These are phyloP conservation scores for Poeciliopsis turrubarensis DNA, from an alignment of 2,113 vertebrate species.

Conservation along the genomic window DNA sequence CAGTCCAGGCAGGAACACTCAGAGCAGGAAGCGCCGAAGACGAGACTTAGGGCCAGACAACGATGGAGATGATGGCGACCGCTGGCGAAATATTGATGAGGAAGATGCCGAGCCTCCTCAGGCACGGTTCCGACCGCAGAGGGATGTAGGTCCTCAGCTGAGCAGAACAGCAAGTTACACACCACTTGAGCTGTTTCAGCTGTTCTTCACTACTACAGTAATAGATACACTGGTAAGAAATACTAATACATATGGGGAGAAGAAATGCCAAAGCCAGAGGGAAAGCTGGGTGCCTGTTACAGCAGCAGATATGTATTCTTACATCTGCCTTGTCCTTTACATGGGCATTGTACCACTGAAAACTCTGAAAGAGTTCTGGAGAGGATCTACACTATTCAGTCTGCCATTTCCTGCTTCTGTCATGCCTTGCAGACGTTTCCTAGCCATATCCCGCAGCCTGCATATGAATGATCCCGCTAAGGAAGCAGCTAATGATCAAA, in stretches of 20 bases:
- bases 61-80: constrained; percentile 19
- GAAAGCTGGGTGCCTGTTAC: constrained; percentile 46
- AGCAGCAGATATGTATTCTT: constrained; percentile 61
- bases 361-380: constrained; percentile 62
- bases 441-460: constrained; percentile 37
- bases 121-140: constrained; percentile 48
- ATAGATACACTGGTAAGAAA: constrained; percentile 55
- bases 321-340: constrained; percentile 60
- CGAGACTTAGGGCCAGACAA: background rate
- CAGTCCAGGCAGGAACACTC: constrained; percentile 10
- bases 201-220: constrained; percentile 59
- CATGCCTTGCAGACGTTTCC: constrained; percentile 57
- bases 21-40: constrained; percentile 10
- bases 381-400: constrained; percentile 45
- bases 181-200: constrained; percentile 62
- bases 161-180: constrained; percentile 57
- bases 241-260: constrained; percentile 54
- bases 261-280: constrained; percentile 34
- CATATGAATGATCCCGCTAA: constrained; percentile 57
- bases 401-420: constrained; percentile 64
- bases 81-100: constrained; percentile 45
- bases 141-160: constrained; percentile 54
- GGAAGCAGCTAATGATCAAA: constrained; percentile 52
- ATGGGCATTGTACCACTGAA: constrained; percentile 62
- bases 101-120: constrained; percentile 50